Evolutionary conservation across 2,888 invertebrate species (phyloP), one percentile per base, ranked within the genome.

Genomic region (Neuroscelio doddi): DNA sequence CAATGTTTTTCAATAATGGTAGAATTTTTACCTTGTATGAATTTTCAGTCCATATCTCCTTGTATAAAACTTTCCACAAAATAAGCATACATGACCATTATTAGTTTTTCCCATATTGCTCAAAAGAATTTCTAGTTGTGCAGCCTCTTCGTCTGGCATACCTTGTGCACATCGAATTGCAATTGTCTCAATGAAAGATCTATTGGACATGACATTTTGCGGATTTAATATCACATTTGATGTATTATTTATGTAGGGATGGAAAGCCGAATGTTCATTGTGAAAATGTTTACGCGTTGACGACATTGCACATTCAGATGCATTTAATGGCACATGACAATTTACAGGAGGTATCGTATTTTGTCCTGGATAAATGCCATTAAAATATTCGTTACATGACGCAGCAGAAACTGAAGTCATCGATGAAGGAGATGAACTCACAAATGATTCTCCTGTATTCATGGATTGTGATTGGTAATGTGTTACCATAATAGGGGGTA

Each of bases 21-120:
- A 32, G 1, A 46, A 46, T 17, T 30, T 5, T 7, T 9, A 30
- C 29, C 10, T 12, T 27, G 29, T 26, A 2, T 10, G 30, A 30
- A 45, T 30, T 14, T n/a, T 38, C 10, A 17, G 21, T 8, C 26
- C 24, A 34, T 8, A 14, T 24, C 3, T 36, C 1, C 38, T 39
- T 16, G 16, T 8, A 15, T 17, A 21, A 30, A 32, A n/a, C 12
- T 17, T 34, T 8, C 26, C 34, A 21, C 26, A 47, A 17, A 30
- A 30, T 17, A 29, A n/a, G 29, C 16, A 30, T n/a, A 45, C 14
- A 15, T 3, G 30, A 8, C 34, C 12, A 7, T 32, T n/a, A 17
- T 55, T 53, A 10, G 38, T 26, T 34, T 55, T 55, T 10, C 16
- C n/a, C 21, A 30, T 38, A 42, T 15, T 26, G 21, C 24, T 38